Conservation (phyloP, 2,888 invertebrate species). For the Hipparchia sbordonii region DNA sequence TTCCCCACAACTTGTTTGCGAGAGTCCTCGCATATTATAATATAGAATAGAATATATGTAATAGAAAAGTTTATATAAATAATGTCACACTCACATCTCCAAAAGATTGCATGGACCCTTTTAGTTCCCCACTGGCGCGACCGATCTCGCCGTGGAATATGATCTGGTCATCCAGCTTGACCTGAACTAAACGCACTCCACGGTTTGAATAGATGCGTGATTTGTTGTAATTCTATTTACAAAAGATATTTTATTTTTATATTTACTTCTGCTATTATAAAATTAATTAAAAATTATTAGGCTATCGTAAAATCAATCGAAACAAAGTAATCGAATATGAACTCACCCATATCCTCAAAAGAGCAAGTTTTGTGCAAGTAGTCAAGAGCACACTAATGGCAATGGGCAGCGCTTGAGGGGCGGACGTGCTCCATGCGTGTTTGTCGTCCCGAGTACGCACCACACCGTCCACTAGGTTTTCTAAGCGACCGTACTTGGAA, state of each 20-base stretch:
- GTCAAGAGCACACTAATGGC: slow-evolving; percentile 84
- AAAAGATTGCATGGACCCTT: slow-evolving; percentile 86
- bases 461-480: slow-evolving; percentile 87
- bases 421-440: slow-evolving; percentile 89
- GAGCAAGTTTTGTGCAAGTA: slow-evolving; percentile 79
- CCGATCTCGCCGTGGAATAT: slow-evolving; percentile 93
- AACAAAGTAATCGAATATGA: neutral
- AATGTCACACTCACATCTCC: slow-evolving; percentile 83
- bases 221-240: slow-evolving; percentile 92
- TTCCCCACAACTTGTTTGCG: too few relatives aligned
- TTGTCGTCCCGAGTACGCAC: slow-evolving; percentile 90
- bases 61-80: neutral
- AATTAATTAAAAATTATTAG: too few relatives aligned
- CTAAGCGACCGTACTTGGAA: slow-evolving; percentile 82
- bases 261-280: too few relatives aligned
- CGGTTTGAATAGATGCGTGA: slow-evolving; percentile 92
- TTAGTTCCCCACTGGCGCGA: slow-evolving; percentile 88
- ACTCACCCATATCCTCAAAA: slow-evolving; percentile 88
- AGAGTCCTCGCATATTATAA: too few relatives aligned
- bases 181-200: slow-evolving; percentile 88
- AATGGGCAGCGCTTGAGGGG: slow-evolving; percentile 83
- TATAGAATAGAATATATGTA: too few relatives aligned
- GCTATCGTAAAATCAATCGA: too few relatives aligned
- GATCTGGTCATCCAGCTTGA: slow-evolving; percentile 85
- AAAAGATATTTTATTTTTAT: slow-evolving; percentile 3